A percentile compares a stretch with the other conserved stretches of the same genome.
Conservation (phyloP, 1,140 invertebrate genomes). For the Drosophila arawakana region DNA sequence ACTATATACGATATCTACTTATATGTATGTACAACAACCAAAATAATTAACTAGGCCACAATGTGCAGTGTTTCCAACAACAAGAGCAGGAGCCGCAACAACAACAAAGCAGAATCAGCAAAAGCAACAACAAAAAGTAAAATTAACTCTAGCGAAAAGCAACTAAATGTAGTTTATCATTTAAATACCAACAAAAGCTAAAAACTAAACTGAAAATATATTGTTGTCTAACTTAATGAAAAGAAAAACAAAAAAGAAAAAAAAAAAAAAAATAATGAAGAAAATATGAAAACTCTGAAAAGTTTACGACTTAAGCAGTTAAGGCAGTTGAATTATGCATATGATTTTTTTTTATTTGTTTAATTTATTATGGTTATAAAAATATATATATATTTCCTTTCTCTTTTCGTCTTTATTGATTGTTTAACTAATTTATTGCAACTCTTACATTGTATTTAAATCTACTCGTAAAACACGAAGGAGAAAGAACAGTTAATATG, state of each 20-base stretch:
- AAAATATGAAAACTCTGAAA: constrained; percentile 27
- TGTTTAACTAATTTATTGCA: constrained; percentile 74
- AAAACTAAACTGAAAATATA: constrained; percentile 1
- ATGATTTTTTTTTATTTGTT: constrained; percentile 54
- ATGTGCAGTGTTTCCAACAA: constrained; percentile 33
- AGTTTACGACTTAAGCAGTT: constrained; percentile 52
- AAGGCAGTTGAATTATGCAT: constrained; percentile 67
- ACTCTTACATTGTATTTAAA: constrained; percentile 51
- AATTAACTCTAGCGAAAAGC: constrained; percentile 20
- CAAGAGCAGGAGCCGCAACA: background rate
- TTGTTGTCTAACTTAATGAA: constrained; percentile 56
- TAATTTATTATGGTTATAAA: constrained; percentile 63
- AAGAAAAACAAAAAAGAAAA: constrained; percentile 20
- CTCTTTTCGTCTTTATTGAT: constrained; percentile 42
- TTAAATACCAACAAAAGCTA: constrained; percentile 28
- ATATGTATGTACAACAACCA: constrained; percentile 50
- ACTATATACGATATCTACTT: constrained; percentile 71
- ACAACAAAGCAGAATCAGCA: constrained; percentile 26
- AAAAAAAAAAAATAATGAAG: constrained; percentile 7
- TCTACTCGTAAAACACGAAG: constrained; percentile 41
- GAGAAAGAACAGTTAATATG: constrained; percentile 31
- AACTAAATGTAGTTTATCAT: constrained; percentile 40
- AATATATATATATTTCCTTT: constrained; percentile 21
- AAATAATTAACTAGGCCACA: constrained; percentile 31
- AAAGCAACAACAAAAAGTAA: constrained; percentile 8